These are phyloP conservation scores for Trichonephila inaurata DNA, from an alignment of 1,140 invertebrate species.

Conservation along the genomic window DNA sequence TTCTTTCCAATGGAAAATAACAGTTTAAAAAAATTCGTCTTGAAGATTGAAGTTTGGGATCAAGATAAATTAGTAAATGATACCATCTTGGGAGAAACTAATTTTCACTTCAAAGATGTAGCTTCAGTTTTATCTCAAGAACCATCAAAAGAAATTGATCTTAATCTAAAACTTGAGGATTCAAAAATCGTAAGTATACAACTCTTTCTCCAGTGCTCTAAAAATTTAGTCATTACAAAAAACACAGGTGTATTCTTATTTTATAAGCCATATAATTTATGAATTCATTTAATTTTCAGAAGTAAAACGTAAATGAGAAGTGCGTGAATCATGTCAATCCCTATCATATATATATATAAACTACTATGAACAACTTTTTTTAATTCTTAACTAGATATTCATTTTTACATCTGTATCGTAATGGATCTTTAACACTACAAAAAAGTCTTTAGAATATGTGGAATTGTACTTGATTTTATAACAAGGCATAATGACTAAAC, in stretches of 20 bases:
- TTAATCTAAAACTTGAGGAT: conserved; percentile 67
- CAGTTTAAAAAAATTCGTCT: conserved; percentile 45
- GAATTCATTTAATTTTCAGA: too few species aligned
- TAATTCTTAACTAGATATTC: too few species aligned
- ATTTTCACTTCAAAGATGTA: conserved; percentile 54
- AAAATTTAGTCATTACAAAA: neutral
- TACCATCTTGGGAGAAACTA: conserved; percentile 36
- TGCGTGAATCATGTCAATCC: too few species aligned
- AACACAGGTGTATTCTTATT: neutral
- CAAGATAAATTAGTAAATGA: conserved; percentile 68
- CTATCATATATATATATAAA: too few species aligned
- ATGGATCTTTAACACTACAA: too few species aligned
- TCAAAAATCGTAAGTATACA: conserved; percentile 53
- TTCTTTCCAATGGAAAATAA: conserved; percentile 63
- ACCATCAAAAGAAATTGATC: conserved; percentile 54
- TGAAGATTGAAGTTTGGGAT: conserved; percentile 70
- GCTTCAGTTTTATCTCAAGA: conserved; percentile 49
- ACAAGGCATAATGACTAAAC: too few species aligned
- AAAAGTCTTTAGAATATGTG: too few species aligned
- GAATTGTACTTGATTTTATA: too few species aligned
- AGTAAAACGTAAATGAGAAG: too few species aligned
- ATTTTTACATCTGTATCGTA: too few species aligned
- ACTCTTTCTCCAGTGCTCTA: neutral
- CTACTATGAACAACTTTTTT: too few species aligned
- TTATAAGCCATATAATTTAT: neutral